Evolutionary conservation across 2,888 invertebrate species (phyloP).

Genomic region (Acrobasis suavella): DNA sequence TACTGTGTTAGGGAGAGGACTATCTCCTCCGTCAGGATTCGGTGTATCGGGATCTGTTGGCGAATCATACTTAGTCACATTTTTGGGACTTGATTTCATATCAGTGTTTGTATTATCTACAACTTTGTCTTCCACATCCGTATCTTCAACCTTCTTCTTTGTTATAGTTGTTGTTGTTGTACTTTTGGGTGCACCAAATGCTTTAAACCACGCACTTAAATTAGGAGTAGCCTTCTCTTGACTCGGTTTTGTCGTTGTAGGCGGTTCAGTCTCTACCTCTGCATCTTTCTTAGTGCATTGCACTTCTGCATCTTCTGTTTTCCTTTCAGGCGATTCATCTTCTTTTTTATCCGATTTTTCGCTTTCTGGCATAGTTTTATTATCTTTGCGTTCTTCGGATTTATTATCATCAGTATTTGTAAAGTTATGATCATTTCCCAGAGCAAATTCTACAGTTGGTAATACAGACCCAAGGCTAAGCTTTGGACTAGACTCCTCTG

Average conservation of each 20-base stretch:
- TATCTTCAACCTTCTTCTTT: slow-evolving; percentile 84
- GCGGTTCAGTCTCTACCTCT: slow-evolving; percentile 69
- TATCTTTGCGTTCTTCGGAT: slow-evolving; percentile 38
- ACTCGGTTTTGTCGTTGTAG: slow-evolving; percentile 63
- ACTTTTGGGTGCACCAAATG: slow-evolving; percentile 92
- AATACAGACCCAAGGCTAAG: slow-evolving; percentile 93
- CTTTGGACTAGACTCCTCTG: slow-evolving; percentile 88
- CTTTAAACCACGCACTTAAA: slow-evolving; percentile 95
- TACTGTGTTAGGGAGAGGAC: slow-evolving; percentile 59
- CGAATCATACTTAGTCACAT: slow-evolving; percentile 65
- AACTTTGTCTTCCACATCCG: slow-evolving; percentile 70
- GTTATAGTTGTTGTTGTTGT: slow-evolving; percentile 70
- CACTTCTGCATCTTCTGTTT: slow-evolving; percentile 44
- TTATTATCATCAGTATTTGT: slow-evolving; percentile 47
- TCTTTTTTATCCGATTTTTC: slow-evolving; percentile 46
- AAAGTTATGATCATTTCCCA: slow-evolving; percentile 87
- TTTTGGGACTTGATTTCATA: slow-evolving; percentile 61
- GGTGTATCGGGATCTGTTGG: slow-evolving; percentile 64
- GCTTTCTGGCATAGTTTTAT: slow-evolving; percentile 34
- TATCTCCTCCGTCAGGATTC: slow-evolving; percentile 71
- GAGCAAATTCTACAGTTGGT: slow-evolving; percentile 85
- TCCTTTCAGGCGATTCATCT: slow-evolving; percentile 46
- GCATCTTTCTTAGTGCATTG: slow-evolving; percentile 63
- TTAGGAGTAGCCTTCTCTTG: slow-evolving; percentile 91
- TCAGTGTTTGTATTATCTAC: slow-evolving; percentile 54